A percentile compares a stretch with the other conserved stretches of the same genome.
phyloP scores from a whole-genome alignment of 2,888 invertebrate species.

The Deilephila elpenor region DNA sequence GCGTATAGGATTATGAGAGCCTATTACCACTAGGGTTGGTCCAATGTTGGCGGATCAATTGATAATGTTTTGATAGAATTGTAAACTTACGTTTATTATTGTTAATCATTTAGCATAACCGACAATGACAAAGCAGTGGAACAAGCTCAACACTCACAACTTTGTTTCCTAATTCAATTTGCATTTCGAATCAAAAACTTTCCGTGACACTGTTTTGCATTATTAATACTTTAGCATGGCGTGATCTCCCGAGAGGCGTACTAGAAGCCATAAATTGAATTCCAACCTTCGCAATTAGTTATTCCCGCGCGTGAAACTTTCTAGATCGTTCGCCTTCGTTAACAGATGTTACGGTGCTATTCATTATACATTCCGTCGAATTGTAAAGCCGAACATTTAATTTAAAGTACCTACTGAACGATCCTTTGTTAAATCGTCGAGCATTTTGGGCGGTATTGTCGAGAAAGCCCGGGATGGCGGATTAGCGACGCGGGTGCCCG shows the following conservation, averaged over 20 bases:
- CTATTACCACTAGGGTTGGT: not conserved
- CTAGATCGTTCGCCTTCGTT: constrained; percentile 85
- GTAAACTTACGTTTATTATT: constrained; percentile 41
- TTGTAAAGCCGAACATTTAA: constrained; percentile 84
- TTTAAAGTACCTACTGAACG: constrained; percentile 81
- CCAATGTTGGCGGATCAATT: not conserved
- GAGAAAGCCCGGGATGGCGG: constrained; percentile 65
- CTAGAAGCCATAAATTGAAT: constrained; percentile 84
- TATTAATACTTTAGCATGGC: constrained; percentile 82
- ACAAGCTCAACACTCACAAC: constrained; percentile 73
- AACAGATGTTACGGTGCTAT: constrained; percentile 85
- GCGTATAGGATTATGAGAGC: not conserved
- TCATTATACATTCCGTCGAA: constrained; percentile 85
- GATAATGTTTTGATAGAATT: not conserved
- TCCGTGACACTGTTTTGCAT: constrained; percentile 85
- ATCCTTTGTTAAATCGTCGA: constrained; percentile 79
- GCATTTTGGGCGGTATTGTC: constrained; percentile 72
- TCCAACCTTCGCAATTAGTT: constrained; percentile 85
- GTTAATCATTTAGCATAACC: constrained; percentile 67
- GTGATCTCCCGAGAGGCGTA: constrained; percentile 82
- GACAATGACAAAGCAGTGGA: constrained; percentile 68
- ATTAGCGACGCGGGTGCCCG: constrained; percentile 64
- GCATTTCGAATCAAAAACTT: constrained; percentile 84
- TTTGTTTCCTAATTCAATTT: constrained; percentile 83
- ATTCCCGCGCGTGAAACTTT: constrained; percentile 85